Conservation (phyloP, 2,113 vertebrate species). For the Gadus macrocephalus region DNA sequence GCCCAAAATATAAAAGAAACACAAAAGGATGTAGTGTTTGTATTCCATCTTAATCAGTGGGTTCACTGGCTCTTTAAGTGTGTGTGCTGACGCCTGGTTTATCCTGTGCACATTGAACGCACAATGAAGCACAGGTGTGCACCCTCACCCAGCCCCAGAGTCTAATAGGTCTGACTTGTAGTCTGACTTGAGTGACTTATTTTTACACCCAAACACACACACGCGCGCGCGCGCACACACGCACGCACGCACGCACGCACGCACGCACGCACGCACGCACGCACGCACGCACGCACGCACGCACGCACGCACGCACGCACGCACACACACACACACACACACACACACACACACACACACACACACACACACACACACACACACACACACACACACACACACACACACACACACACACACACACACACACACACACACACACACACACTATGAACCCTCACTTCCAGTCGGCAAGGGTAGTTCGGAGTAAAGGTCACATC, state of each 20-base stretch:
- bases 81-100: too few species aligned
- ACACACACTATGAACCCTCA: background rate
- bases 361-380: background rate
- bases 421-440: conserved; percentile 2
- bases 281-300: background rate
- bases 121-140: background rate
- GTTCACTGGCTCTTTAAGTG: too few species aligned
- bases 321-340: conserved; percentile 1
- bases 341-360: conserved; percentile 5
- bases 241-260: conserved; percentile 5
- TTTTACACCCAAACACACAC: conserved; percentile 10
- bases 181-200: conserved; percentile 20
- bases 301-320: too few species aligned
- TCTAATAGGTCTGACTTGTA: background rate
- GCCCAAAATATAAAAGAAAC: too few species aligned
- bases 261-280: background rate
- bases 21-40: too few species aligned
- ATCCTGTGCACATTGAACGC: too few species aligned
- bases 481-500: conserved; percentile 39
- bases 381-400: conserved; percentile 2
- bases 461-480: conserved; percentile 28
- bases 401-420: conserved; percentile 5
- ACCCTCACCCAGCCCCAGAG: background rate
- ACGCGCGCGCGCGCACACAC: too few species aligned
- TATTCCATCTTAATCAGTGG: too few species aligned